Conservation (phyloP, 2,113 vertebrate genomes). For the Corapipo altera region DNA sequence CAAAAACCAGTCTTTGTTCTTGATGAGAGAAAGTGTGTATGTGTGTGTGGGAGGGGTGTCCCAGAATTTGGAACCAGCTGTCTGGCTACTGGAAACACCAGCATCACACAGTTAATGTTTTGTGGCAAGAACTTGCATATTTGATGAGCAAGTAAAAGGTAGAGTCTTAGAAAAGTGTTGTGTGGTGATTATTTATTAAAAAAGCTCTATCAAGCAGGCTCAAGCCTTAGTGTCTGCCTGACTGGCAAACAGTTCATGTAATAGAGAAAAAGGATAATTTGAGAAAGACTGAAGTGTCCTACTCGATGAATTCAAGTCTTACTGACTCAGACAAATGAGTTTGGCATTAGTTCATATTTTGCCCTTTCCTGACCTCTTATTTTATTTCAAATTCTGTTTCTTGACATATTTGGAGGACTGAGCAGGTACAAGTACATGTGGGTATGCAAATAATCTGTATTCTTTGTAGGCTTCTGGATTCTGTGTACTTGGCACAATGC, state of each 20-base stretch:
- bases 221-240: neutral
- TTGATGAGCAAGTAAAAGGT: neutral
- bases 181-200: neutral
- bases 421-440: neutral
- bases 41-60: neutral
- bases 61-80: neutral
- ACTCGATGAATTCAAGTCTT: neutral
- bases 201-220: neutral
- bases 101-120: neutral
- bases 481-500: neutral
- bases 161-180: neutral
- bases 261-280: neutral
- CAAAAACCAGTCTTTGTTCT: neutral
- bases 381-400: neutral
- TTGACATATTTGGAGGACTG: neutral
- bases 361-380: neutral
- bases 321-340: neutral
- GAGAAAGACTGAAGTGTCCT: neutral
- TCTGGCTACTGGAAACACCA: neutral
- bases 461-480: neutral
- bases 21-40: neutral
- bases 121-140: neutral
- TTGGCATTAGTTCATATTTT: neutral
- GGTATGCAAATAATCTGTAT: neutral
- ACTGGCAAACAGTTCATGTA: neutral